phyloP scores from a whole-genome alignment of 2,113 vertebrate species.

The Melospiza melodia region DNA sequence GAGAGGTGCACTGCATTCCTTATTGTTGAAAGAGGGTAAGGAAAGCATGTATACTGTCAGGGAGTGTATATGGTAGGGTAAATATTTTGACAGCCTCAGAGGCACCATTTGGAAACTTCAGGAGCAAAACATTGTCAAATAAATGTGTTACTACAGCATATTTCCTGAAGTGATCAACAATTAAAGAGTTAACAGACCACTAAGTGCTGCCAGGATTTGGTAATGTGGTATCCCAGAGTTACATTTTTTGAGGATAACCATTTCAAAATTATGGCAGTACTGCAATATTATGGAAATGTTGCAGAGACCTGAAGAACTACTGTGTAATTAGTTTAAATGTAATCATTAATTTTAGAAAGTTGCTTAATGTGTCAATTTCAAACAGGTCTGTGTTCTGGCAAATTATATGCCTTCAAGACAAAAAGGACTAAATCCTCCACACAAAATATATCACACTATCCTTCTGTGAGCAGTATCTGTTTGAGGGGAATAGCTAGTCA shows the following conservation, averaged over 20 bases:
- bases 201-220: not conserved
- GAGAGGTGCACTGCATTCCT: not conserved
- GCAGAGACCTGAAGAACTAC: not conserved
- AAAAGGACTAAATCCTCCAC: not conserved
- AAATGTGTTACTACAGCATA: not conserved
- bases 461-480: not conserved
- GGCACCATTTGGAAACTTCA: not conserved
- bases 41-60: not conserved
- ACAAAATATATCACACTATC: not conserved
- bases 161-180: not conserved
- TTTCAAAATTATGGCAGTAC: not conserved
- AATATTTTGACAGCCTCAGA: not conserved
- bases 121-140: not conserved
- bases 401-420: not conserved
- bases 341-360: not conserved
- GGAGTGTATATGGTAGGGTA: not conserved
- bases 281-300: not conserved
- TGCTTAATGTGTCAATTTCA: not conserved
- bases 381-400: not conserved
- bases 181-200: not conserved
- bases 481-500: not conserved
- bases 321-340: not conserved
- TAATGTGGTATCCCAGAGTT: not conserved
- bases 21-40: not conserved
- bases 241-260: not conserved